Evolutionary conservation across 2,113 vertebrate species (phyloP).

Genomic region (Nyctibius bracteatus): DNA sequence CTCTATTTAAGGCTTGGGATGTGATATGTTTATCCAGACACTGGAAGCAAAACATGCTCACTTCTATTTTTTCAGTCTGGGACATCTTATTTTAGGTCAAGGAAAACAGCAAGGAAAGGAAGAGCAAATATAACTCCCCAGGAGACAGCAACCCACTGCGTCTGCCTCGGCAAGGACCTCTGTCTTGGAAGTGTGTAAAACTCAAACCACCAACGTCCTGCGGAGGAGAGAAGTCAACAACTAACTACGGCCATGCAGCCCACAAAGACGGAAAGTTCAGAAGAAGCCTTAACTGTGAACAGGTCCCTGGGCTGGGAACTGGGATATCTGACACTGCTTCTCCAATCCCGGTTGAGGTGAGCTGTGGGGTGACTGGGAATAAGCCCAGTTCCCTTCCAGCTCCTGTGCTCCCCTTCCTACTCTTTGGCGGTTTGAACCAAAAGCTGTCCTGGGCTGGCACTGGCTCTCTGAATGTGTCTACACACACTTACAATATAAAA

Average conservation of each 20-base stretch:
- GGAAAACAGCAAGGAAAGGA: conserved; percentile 14
- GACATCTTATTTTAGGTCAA: conserved; percentile 31
- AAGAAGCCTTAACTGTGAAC: not conserved
- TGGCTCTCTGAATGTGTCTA: rapidly evolving
- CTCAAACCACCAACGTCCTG: rapidly evolving
- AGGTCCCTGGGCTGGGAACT: not conserved
- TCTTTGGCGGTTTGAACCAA: not conserved
- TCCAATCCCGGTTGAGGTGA: not conserved
- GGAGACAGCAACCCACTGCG: conserved; percentile 1
- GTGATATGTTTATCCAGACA: conserved; percentile 25
- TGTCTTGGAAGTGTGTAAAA: not conserved
- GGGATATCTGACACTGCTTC: not conserved
- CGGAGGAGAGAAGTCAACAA: not conserved
- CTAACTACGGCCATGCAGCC: not conserved
- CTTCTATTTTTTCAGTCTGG: not conserved
- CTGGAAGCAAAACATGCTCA: not conserved
- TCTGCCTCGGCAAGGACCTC: not conserved
- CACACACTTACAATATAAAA: not conserved
- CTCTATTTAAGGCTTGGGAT: not conserved
- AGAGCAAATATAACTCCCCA: conserved; percentile 31
- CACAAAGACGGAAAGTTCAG: not conserved
- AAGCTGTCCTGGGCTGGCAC: not conserved
- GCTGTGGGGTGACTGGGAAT: not conserved
- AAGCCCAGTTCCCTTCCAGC: not conserved
- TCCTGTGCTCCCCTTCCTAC: not conserved